Percentiles rank a stretch among this genome's conserved stretches.
These are phyloP conservation scores for Chrysolina oricalcia DNA, from an alignment of 2,888 invertebrate species.

Conservation along the genomic window DNA sequence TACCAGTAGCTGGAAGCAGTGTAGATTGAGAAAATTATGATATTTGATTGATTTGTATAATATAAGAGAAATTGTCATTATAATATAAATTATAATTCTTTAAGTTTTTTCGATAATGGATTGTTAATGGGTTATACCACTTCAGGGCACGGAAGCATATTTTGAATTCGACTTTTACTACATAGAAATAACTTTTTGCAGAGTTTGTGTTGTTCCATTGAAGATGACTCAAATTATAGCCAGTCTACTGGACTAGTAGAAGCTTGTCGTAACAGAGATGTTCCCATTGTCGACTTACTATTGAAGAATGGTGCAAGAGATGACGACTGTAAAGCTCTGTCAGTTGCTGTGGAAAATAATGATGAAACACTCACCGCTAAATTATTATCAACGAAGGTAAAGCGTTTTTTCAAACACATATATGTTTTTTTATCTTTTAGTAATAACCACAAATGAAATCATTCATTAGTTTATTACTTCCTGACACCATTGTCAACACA, in stretches of 20 bases:
- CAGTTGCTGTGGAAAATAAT: conserved; percentile 82
- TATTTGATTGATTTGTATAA: too few species aligned
- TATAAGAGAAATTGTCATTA: not conserved
- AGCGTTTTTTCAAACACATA: conserved; percentile 6
- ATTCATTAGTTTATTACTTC: too few species aligned
- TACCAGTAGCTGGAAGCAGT: too few species aligned
- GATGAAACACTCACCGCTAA: conserved; percentile 86
- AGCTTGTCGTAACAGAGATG: conserved; percentile 80
- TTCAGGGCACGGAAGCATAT: too few species aligned
- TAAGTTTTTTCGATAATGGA: not conserved
- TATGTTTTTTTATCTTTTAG: too few species aligned
- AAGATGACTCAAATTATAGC: conserved; percentile 72
- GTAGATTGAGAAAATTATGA: too few species aligned
- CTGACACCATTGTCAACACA: too few species aligned
- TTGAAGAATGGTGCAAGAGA: conserved; percentile 89
- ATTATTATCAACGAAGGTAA: conserved; percentile 86
- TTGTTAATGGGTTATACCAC: not conserved
- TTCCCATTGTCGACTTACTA: conserved; percentile 83
- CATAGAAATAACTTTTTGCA: conserved; percentile 44
- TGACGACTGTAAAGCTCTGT: conserved; percentile 87
- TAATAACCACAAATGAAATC: too few species aligned
- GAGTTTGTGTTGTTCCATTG: conserved; percentile 70
- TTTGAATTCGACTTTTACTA: too few species aligned
- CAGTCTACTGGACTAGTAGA: conserved; percentile 78
- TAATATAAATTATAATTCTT: too few species aligned